Base-by-base conservation (phyloP, 2,113 vertebrate genomes). In the Piprites chloris region DNA sequence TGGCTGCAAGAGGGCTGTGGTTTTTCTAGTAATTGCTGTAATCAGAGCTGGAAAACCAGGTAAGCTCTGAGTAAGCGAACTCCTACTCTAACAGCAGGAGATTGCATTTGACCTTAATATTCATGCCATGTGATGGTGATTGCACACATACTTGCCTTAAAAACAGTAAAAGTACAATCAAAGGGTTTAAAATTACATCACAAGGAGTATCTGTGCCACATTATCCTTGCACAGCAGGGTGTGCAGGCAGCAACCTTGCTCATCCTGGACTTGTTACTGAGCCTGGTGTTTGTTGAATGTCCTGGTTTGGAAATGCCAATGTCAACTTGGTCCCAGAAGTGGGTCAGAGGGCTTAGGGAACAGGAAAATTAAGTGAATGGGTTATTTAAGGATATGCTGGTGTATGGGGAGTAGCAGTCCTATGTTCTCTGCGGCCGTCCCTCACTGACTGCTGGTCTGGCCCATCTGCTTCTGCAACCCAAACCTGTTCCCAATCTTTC, bases 1-100 rank as follows among this genome's bases (percentile, higher is more conserved):
- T 44, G 65, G 5, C 9, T 94, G 62, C 71, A 71, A 97, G 81
- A 91, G 69, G 92, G 47, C 91, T 93, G 55, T 75, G 72, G 3
- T 69, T 95, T 95, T 84, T 68, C 62, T 92, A 49, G 77, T 95
- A 97, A 97, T 95, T 94, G 88, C 90, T 93, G 87, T 77, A 95
- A 97, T 97, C 96, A 96, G 68, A 77, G 85, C 61, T 63, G 80
- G 58, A 79, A 93, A 96, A 96, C 33, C 62, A 97, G 93, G 90
- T 91, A 91, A 96, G 59, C 71, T 85, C 67, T 90, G 89, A 97
- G 91, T 74, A 97, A 95, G 92, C 9, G 41, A 93, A 87, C 73
- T 95, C 74, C 87, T 87, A 93, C 56, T 90, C 52, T 91, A 82
- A 93, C 68, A 96, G 88, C 95, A 94, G 88, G 59, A 74, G 84